Base-by-base conservation (phyloP, 2,797 vertebrate species). In the Hipposideros larvatus region DNA sequence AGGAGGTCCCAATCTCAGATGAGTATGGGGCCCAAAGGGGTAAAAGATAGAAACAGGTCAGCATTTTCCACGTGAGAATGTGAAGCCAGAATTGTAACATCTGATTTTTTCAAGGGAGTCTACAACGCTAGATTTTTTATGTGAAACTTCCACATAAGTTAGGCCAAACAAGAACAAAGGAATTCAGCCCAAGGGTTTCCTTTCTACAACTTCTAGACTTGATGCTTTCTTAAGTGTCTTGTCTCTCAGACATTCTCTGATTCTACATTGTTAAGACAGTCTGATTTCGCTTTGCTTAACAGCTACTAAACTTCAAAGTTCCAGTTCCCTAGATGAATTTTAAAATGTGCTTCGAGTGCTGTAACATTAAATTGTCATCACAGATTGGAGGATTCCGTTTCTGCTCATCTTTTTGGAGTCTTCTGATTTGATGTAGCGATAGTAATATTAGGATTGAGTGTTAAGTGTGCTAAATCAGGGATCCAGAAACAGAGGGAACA, bases 361-460 rank as follows among this genome's bases (percentile, higher is more conserved):
- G 4, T 75, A 83, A 91, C 96, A 91, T 93, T 91, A 87, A 94
- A 92, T 78, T 80, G 53, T 93, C 90, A 97, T 91, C 89, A 89
- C 59, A 95, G 31, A 91, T 43, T 89, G 53, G 86, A 80, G 31
- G 16, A 71, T 88, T 75, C 57, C 61, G 24, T 85, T 90, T 94
- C 74, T 68, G 24, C 61, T 93, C 86, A 90, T 95, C 46, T 22
- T 95, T 86, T 90, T 82, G 22, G 78, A 78, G 51, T 19, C 31
- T 92, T 92, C 70, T 89, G 70, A 61, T 91, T 92, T 96, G 53
- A 96, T 97, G 94, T 87, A 83, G 82, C 86, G 91, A 86, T 80
- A 71, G 55, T 59, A 89, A 96, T 92, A 95, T 95, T 77, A 73
- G 43, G 26, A 74, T 28, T 66, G 59, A 89, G 87, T 65, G 65